Conservation (phyloP, 2,797 vertebrate species). For the Sternarchorhynchus goeldii region DNA sequence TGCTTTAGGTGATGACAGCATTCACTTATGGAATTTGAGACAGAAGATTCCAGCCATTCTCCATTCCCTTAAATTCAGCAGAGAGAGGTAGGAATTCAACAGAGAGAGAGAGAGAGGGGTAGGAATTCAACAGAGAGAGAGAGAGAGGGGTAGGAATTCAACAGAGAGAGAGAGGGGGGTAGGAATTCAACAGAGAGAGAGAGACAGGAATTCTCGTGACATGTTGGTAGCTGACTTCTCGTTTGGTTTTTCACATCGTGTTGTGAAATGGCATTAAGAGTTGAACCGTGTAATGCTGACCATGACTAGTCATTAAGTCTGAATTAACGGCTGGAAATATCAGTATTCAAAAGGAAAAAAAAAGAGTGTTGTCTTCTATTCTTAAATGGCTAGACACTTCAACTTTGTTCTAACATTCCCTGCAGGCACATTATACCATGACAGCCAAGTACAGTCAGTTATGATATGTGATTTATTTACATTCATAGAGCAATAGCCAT, state of each 20-base stretch:
- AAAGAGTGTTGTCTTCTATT: conserved; percentile 14
- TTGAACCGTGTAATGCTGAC: not conserved
- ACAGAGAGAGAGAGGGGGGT: no score
- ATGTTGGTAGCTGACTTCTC: not conserved
- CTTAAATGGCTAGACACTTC: conserved; percentile 6
- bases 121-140: no score
- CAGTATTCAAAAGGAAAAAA: not conserved
- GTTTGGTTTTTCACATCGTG: not conserved
- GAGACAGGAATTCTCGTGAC: no score
- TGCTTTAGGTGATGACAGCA: conserved; percentile 97
- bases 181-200: no score
- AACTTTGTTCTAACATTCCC: conserved; percentile 22
- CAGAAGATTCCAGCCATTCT: conserved; percentile 98
- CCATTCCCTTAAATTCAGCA: conserved; percentile 96
- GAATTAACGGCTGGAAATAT: not conserved
- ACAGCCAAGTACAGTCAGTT: conserved; percentile 41
- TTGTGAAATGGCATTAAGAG: conserved; percentile 9
- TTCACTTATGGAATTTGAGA: conserved; percentile 98
- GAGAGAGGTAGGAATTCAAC: conserved; percentile 82
- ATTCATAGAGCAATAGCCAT: conserved; percentile 19
- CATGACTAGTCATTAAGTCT: conserved; percentile 5
- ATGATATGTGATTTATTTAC: conserved; percentile 49
- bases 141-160: no score
- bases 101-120: not conserved
- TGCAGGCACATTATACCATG: conserved; percentile 36